These are phyloP conservation scores for Eptesicus fuscus DNA, from an alignment of 2,113 vertebrate genomes.

Conservation along the genomic window DNA sequence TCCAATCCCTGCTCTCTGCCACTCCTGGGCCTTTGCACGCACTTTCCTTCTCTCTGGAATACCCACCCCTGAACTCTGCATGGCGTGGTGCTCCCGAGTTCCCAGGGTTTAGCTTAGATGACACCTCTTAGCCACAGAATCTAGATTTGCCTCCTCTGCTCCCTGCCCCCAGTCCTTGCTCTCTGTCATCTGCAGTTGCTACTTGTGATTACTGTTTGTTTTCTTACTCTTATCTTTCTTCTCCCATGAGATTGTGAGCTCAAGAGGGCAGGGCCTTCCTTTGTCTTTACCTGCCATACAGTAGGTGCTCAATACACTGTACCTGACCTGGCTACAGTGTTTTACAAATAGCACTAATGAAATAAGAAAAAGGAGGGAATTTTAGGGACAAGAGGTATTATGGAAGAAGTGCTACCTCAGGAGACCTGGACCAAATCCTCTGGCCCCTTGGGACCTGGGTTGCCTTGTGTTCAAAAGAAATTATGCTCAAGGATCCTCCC, in stretches of 20 bases:
- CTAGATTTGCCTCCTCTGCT: neutral
- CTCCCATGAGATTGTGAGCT: neutral
- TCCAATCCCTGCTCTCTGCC: neutral
- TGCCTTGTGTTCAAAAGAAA: neutral
- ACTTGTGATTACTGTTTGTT: neutral
- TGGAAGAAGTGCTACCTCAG: neutral
- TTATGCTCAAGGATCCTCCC: constrained; percentile 23
- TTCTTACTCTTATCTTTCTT: neutral
- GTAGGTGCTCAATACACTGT: neutral
- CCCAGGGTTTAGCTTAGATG: neutral
- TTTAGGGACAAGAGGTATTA: neutral
- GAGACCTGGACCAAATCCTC: neutral
- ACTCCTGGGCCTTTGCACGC: neutral
- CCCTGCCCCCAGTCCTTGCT: no score
- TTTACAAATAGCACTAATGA: neutral
- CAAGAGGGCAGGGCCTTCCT: neutral
- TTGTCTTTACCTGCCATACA: neutral
- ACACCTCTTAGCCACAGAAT: neutral
- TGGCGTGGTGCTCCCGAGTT: neutral
- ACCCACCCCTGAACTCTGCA: neutral
- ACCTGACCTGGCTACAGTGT: neutral
- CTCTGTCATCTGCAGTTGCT: neutral
- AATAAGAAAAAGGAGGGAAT: neutral
- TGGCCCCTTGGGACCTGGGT: neutral
- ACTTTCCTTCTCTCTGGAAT: neutral